phyloP scores from a whole-genome alignment of 2,113 vertebrate genomes.

The Stigmatopora argus region DNA sequence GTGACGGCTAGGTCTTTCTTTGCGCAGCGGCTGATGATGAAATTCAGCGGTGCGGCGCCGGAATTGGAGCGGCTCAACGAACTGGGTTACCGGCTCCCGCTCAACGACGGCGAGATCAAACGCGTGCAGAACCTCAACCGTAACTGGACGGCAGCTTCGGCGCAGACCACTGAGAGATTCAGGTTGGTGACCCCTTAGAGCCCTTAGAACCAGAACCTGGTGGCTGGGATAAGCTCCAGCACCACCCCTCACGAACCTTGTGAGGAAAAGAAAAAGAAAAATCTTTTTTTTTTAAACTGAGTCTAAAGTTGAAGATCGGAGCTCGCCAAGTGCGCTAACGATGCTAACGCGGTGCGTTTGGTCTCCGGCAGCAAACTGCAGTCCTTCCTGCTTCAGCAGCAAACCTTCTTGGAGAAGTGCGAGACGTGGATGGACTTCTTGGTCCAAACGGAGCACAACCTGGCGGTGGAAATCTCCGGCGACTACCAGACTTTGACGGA shows the following conservation, averaged over 20 bases:
- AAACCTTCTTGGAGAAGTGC: slow-evolving; percentile 97
- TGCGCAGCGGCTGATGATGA: slow-evolving; percentile 85
- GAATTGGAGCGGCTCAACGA: slow-evolving; percentile 91
- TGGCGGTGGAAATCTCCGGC: slow-evolving; percentile 90
- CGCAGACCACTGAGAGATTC: slow-evolving; percentile 91
- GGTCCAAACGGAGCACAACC: slow-evolving; percentile 88
- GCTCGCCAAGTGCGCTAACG: no score
- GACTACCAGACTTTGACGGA: slow-evolving; percentile 89
- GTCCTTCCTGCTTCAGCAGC: slow-evolving; percentile 90
- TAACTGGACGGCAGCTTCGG: slow-evolving; percentile 81
- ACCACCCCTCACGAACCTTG: no score
- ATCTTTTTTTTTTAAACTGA: no score
- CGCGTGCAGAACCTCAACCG: slow-evolving; percentile 91
- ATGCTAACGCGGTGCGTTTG: no score
- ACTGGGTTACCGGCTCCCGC: slow-evolving; percentile 86
- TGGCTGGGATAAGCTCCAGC: no score
- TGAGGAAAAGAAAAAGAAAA: no score
- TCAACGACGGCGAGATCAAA: slow-evolving; percentile 92
- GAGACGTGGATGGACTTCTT: slow-evolving; percentile 98
- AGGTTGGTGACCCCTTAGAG: no score
- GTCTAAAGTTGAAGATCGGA: no score
- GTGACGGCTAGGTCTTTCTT: background rate
- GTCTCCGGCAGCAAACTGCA: slow-evolving; percentile 82
- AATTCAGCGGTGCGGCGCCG: slow-evolving; percentile 86
- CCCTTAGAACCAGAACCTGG: no score